Conservation (phyloP, 2,888 invertebrate genomes). For the Eurytoma adleriae region DNA sequence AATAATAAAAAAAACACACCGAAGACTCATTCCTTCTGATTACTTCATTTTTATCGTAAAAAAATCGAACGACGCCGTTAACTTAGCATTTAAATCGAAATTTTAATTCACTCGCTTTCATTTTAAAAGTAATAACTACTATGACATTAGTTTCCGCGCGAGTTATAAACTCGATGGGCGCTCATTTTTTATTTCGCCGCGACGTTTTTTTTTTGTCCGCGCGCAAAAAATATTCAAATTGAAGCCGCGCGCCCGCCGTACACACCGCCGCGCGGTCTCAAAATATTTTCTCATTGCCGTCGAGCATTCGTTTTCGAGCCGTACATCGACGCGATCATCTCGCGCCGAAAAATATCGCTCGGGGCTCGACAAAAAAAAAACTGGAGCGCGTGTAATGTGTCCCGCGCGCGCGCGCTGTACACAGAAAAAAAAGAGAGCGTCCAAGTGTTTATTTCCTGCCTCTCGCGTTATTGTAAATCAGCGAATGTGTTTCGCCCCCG, state of each 20-base stretch:
- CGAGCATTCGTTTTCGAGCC: constrained; percentile 29
- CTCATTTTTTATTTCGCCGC: not conserved
- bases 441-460: constrained; percentile 17
- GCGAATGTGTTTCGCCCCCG: constrained; percentile 12
- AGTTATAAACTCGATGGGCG: not conserved
- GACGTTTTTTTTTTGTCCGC: constrained; percentile 6
- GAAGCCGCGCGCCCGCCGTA: not conserved
- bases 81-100: constrained; percentile 25
- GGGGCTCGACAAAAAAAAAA: constrained; percentile 11
- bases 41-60: constrained; percentile 5
- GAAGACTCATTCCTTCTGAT: not conserved
- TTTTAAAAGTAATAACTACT: constrained; percentile 34
- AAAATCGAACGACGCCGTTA: constrained; percentile 14
- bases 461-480: constrained; percentile 31
- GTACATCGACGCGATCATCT: constrained; percentile 42
- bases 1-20: not conserved
- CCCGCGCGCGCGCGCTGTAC: constrained; percentile 6
- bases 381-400: constrained; percentile 16
- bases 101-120: constrained; percentile 20
- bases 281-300: constrained; percentile 45
- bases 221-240: constrained; percentile 27
- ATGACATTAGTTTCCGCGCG: constrained; percentile 11
- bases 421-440: constrained; percentile 23
- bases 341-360: constrained; percentile 18
- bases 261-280: not conserved